These are phyloP conservation scores for Callipepla californica DNA, from an alignment of 2,113 vertebrate genomes.

Conservation along the genomic window DNA sequence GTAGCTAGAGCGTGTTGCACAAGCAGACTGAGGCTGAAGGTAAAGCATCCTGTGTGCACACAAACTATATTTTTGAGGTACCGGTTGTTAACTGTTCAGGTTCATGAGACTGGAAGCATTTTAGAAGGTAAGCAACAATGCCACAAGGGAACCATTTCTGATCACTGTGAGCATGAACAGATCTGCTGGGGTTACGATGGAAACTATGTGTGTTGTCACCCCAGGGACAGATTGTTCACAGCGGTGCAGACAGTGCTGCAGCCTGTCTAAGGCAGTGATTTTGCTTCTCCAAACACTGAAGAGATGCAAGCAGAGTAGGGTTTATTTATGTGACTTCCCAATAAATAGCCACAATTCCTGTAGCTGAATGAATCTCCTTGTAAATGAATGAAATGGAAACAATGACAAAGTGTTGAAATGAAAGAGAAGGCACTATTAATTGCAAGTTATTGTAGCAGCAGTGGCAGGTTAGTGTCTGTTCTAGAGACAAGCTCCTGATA, in stretches of 20 bases:
- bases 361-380: not conserved
- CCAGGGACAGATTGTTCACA: not conserved
- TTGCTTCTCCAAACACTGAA: not conserved
- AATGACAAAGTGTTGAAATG: not conserved
- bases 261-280: not conserved
- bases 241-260: not conserved
- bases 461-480: not conserved
- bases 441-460: not conserved
- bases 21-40: not conserved
- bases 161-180: not conserved
- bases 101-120: not conserved
- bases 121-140: not conserved
- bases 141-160: not conserved
- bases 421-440: not conserved
- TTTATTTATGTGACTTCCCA: not conserved
- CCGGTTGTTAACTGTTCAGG: not conserved
- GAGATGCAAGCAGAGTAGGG: not conserved
- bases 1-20: not conserved
- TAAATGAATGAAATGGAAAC: not conserved
- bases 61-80: not conserved
- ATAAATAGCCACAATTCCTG: not conserved
- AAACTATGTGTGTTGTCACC: not conserved
- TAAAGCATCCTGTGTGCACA: not conserved
- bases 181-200: not conserved
- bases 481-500: fast-evolving